Conservation (phyloP, 2,888 invertebrate species). For the Ditula angustiorana region DNA sequence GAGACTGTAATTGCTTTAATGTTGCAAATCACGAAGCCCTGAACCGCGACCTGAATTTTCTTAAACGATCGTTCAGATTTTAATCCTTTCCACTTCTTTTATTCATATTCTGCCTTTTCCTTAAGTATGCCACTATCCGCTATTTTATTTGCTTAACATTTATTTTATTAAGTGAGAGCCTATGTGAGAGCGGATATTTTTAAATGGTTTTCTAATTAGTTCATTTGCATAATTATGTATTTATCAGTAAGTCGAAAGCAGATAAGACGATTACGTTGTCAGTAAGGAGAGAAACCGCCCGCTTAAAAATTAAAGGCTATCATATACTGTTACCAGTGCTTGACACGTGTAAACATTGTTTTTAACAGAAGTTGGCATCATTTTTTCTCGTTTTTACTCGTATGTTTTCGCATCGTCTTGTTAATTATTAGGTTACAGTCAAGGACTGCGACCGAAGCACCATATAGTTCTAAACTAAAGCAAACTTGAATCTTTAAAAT, state of each 20-base stretch:
- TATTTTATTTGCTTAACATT: neutral
- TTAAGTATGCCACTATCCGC: neutral
- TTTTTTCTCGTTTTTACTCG: no score
- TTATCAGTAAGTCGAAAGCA: constrained; percentile 8
- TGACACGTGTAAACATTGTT: no score
- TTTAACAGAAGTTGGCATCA: no score
- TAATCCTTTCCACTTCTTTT: neutral
- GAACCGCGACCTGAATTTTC: constrained; percentile 13
- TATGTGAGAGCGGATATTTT: neutral
- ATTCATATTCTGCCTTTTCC: neutral
- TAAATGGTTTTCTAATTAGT: constrained; percentile 14
- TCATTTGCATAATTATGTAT: constrained; percentile 23
- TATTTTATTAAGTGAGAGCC: constrained; percentile 5
- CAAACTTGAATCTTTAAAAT: no score
- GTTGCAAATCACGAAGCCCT: constrained; percentile 19
- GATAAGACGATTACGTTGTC: neutral
- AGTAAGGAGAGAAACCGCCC: neutral
- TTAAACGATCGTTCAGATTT: neutral
- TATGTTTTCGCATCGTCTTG: no score
- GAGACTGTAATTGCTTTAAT: constrained; percentile 16
- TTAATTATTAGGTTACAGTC: no score
- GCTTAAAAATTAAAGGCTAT: neutral
- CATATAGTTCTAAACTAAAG: no score
- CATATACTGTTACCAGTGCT: no score
- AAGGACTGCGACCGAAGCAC: no score